Evolutionary conservation across 1,140 invertebrate species (phyloP).

Genomic region (Archegozetes longisetosus): DNA sequence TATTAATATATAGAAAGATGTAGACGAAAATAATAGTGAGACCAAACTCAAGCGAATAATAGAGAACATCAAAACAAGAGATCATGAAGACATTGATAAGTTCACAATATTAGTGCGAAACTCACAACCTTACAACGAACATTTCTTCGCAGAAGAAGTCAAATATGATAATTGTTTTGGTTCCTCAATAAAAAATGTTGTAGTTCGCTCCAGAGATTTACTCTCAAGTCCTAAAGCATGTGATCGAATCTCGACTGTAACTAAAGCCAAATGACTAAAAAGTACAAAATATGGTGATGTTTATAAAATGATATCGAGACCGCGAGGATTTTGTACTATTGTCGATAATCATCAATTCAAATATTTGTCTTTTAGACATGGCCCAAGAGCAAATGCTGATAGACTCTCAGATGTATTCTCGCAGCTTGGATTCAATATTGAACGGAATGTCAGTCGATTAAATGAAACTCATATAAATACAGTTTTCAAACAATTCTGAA

Average conservation of each 20-base stretch:
- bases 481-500: neutral
- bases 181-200: neutral
- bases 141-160: too few species aligned
- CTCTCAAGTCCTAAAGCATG: neutral
- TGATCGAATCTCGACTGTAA: neutral
- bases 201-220: neutral
- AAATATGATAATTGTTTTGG: neutral
- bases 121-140: neutral
- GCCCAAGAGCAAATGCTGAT: neutral
- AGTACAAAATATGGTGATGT: neutral
- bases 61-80: neutral
- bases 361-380: neutral
- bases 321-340: neutral
- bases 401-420: neutral
- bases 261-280: neutral
- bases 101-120: neutral
- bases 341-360: constrained; percentile 1
- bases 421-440: neutral
- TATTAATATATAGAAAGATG: neutral
- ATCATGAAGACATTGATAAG: neutral
- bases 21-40: neutral
- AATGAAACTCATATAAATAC: neutral
- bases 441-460: neutral
- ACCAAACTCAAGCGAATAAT: neutral
- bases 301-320: neutral